Base-by-base conservation (phyloP, 1,140 invertebrate species). In the Drosophila subobscura region DNA sequence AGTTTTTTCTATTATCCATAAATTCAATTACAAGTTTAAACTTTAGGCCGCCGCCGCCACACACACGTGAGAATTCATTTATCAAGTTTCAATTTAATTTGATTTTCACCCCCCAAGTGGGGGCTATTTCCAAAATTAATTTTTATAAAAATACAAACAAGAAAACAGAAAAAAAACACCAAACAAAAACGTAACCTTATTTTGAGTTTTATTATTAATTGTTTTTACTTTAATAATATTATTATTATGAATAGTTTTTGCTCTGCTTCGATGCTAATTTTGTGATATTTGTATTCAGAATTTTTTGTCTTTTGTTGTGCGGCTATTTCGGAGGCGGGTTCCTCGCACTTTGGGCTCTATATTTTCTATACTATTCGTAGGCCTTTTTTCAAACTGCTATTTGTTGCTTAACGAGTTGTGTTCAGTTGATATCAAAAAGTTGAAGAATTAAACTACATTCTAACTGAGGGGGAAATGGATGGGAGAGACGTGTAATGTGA, bases 241-340 rank as follows among this genome's bases (percentile, higher is more conserved):
- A 52, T 72, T 14, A 29, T 56, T 60, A 63, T 45, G 33, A 44
- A 83, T 72, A 54, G 22, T 60, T 60, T 72, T 85, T 86, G 83
- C 83, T 86, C 77, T 76, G 78, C 83, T 75, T 86, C 72, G 74
- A 78, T 86, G 83, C 83, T 86, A 86, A 78, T 88, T 86, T 88
- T 86, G 83, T 86, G 83, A 86, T 86, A 86, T 86, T 78, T 88
- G 83, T 81, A 78, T 78, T 86, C 66, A 78, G 72, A n/a, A 65
- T 67, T 76, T 72, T 33, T 33, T 33, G 4, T 56, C 7, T 46
- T 46, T 58, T 37, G 44, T 72, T 49, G 50, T 53, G 64, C 51
- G 44, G 12, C 44, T 58, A 1, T 22, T 50, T 55, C 59, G 56
- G 47, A 37, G 56, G 59, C 41, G 67, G 70, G 58, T 41, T 47